phyloP scores from a whole-genome alignment of 2,113 vertebrate genomes.

The Accipiter cooperii region DNA sequence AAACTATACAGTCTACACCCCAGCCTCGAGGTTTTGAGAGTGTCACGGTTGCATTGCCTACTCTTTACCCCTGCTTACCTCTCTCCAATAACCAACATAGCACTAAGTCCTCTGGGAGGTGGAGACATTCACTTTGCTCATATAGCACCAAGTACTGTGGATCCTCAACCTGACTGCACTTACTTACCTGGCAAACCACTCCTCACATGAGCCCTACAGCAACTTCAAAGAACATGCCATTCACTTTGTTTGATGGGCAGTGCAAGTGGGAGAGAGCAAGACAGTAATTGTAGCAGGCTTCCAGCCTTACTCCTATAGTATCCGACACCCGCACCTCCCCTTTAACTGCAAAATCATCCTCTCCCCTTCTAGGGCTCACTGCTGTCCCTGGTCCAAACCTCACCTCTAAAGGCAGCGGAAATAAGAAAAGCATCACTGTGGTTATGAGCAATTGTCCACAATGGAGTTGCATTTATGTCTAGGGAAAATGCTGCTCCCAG shows the following conservation, averaged over 20 bases:
- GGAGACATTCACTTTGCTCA: background rate
- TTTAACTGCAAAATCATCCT: background rate
- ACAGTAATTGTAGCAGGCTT: background rate
- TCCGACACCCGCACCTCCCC: background rate
- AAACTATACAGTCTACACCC: background rate
- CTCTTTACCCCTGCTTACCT: background rate
- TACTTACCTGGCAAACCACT: background rate
- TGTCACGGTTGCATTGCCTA: accelerated
- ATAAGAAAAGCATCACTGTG: background rate
- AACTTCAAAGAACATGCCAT: background rate
- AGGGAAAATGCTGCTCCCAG: background rate
- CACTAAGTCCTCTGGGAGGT: background rate
- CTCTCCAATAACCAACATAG: background rate
- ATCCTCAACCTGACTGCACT: background rate
- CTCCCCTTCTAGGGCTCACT: background rate
- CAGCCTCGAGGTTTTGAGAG: background rate
- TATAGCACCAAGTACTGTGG: background rate
- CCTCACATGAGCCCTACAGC: background rate
- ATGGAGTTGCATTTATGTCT: background rate
- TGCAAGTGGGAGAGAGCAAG: background rate
- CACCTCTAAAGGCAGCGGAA: background rate
- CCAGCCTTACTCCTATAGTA: background rate
- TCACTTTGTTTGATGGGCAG: background rate
- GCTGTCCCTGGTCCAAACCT: background rate
- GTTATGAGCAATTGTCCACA: background rate